phyloP scores from a whole-genome alignment of 2,797 vertebrate genomes.

The Lagocephalus sceleratus region DNA sequence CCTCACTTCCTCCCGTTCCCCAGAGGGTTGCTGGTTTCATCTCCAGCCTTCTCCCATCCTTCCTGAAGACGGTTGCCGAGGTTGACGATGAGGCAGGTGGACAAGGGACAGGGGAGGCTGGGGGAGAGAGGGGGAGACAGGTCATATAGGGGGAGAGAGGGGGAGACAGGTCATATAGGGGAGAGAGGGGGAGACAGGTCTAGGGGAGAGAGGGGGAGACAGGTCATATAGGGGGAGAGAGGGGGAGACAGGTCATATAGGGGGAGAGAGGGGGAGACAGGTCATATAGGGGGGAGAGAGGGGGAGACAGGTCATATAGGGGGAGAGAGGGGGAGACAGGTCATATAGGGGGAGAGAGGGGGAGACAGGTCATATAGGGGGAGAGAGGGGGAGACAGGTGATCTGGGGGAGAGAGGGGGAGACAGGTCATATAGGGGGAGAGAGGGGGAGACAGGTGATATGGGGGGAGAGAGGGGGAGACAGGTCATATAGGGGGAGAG shows the following conservation, averaged over 20 bases:
- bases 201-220: background rate
- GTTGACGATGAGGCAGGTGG: constrained; percentile 30
- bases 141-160: background rate
- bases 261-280: background rate
- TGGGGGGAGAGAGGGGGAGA: too few species aligned
- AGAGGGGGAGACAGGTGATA: too few species aligned
- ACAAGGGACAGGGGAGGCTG: background rate
- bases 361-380: too few species aligned
- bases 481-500: too few species aligned
- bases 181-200: too few species aligned
- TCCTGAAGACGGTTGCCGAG: constrained; percentile 29
- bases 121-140: background rate
- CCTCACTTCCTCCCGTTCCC: constrained; percentile 54
- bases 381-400: too few species aligned
- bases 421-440: too few species aligned
- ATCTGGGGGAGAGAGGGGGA: too few species aligned
- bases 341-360: too few species aligned
- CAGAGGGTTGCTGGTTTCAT: background rate
- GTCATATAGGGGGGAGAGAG: too few species aligned
- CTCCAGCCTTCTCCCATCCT: constrained; percentile 48
- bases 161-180: background rate
- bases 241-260: background rate
- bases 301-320: too few species aligned
- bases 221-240: background rate
- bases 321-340: too few species aligned